Percentiles rank a stretch among this genome's conserved stretches.
phyloP scores from a whole-genome alignment of 2,797 vertebrate genomes.

The Liasis olivaceus region DNA sequence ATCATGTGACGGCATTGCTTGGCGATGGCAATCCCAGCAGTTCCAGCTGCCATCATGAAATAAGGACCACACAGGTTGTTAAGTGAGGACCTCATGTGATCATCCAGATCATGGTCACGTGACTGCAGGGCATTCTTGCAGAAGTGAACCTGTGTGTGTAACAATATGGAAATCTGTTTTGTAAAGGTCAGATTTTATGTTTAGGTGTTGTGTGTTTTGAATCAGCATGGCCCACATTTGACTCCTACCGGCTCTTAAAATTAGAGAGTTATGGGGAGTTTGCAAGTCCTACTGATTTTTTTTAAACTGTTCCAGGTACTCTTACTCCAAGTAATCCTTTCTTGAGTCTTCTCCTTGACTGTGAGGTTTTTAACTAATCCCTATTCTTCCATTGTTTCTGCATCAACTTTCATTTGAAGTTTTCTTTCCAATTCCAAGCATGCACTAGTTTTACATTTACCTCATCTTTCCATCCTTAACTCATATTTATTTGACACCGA shows the following conservation, averaged over 20 bases:
- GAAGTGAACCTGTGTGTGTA: neutral
- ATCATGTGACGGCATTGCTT: too few species aligned
- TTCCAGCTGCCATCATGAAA: too few species aligned
- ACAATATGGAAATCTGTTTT: neutral
- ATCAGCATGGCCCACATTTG: neutral
- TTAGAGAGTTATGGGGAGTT: neutral
- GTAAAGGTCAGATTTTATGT: neutral
- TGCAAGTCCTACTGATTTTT: neutral
- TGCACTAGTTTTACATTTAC: neutral
- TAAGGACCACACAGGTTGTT: too few species aligned
- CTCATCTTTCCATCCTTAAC: neutral
- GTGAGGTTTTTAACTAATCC: neutral
- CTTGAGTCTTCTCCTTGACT: neutral
- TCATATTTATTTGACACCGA: neutral
- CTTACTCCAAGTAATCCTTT: neutral
- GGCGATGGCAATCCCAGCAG: too few species aligned
- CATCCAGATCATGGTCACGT: too few species aligned
- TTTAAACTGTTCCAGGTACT: neutral
- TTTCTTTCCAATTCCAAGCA: neutral
- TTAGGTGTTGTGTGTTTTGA: neutral
- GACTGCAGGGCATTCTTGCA: too few species aligned
- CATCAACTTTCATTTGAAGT: neutral
- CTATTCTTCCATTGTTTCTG: neutral
- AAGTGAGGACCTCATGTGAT: too few species aligned
- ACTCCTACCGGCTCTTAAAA: neutral